These are phyloP conservation scores for Tetranychus urticae DNA, from an alignment of 1,140 invertebrate genomes.

Conservation along the genomic window DNA sequence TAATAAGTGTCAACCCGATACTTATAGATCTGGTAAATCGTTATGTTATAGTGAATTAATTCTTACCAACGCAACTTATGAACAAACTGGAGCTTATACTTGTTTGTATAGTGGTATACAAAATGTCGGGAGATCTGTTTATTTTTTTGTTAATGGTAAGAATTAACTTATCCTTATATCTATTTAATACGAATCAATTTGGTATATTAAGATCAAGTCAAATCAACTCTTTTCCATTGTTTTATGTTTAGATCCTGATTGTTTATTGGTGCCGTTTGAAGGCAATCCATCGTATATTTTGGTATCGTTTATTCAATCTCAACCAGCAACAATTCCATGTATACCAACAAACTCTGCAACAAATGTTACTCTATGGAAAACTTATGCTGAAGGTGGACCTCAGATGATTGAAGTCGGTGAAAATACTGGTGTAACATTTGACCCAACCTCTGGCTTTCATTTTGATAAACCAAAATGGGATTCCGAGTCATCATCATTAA, in stretches of 20 bases:
- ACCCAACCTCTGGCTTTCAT: slow-evolving; percentile 10
- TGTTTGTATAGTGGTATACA: background rate
- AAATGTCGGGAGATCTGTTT: background rate
- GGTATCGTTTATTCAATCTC: slow-evolving; percentile 4
- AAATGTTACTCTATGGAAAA: slow-evolving; percentile 11
- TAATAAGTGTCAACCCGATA: too few relatives aligned
- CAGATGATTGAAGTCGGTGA: slow-evolving; percentile 2
- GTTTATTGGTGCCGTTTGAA: slow-evolving; percentile 9
- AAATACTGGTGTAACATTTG: slow-evolving; percentile 6
- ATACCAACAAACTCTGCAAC: slow-evolving; percentile 8
- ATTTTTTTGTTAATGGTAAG: slow-evolving; percentile 12
- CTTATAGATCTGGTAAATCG: background rate
- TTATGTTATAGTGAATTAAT: background rate
- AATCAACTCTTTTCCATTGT: background rate
- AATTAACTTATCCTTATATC: background rate
- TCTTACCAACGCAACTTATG: background rate
- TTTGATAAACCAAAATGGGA: slow-evolving; percentile 9
- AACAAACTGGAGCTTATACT: background rate
- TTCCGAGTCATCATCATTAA: slow-evolving; percentile 1
- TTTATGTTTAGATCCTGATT: slow-evolving; percentile 4
- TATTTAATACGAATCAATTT: background rate
- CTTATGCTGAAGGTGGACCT: background rate
- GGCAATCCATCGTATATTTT: slow-evolving; percentile 5
- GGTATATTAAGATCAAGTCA: background rate
- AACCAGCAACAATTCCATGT: slow-evolving; percentile 9